Base-by-base conservation (phyloP, 2,888 invertebrate species). In the Cremastobaeus sp. region DNA sequence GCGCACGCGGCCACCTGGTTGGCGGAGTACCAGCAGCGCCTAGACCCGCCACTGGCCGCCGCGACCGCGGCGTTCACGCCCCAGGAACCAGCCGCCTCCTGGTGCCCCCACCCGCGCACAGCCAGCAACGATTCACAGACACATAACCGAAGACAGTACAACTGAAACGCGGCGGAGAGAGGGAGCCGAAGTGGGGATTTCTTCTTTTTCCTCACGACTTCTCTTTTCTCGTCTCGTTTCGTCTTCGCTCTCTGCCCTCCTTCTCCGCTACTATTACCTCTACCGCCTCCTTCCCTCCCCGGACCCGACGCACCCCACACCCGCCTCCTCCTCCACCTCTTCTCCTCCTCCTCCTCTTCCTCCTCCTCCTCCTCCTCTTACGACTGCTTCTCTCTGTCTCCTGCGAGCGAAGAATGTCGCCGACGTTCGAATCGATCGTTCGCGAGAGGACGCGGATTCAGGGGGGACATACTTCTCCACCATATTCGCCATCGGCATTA, bases 401-500 rank as follows among this genome's bases (percentile, higher is more conserved):
- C 72, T 64, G 55, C 55, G 60, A 73, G 45, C 75, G 73, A 74
- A 71, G 76, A 76, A 73, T 78, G 77, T 79, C 79, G 76, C 74
- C 79, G 73, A 77, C 80, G 81, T 83, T 83, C 82, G 81, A 84
- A 84, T 84, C 84, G 84, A 84, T 85, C 82, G 82, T 76, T 75
- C 73, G 79, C 78, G 76, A 78, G 72, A 79, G 72, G 75, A 77
- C 76, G 76, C 68, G 65, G 70, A 54, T 59, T 62, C 62, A 43
- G 28, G 64, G 73, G 39, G 48, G 73, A 50, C 59, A 37, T 73
- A 60, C 76, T 64, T 77, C 78, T 75, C 76, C 77, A 80, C 83
- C 81, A 81, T 83, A 82, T 84, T 85, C 85, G 84, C 85, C 83
- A 85, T 85, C 86, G 81, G 83, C 82, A 81, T 83, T 84, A 83